phyloP scores from a whole-genome alignment of 64 coral and sea anemone genomes.

The Dendronephthya gigantea region DNA sequence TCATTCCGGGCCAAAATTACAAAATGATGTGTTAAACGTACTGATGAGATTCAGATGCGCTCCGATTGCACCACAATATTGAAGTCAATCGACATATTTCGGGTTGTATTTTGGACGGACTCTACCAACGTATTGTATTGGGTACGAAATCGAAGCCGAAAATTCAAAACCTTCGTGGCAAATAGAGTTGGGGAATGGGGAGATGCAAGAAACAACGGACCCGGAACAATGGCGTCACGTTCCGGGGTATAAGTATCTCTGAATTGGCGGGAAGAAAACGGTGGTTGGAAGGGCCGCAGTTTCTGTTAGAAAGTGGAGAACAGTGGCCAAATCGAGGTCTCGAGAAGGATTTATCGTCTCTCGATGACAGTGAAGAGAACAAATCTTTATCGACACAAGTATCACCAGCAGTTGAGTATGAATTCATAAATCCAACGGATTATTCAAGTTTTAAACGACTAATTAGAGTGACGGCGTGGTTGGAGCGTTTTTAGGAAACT shows the following conservation, averaged over 20 bases:
- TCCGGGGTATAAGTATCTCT: slow-evolving; percentile 14
- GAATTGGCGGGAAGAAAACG: not conserved
- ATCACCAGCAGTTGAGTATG: not conserved
- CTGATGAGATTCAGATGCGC: slow-evolving; percentile 34
- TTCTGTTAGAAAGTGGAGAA: not conserved
- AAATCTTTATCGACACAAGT: not conserved
- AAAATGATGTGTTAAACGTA: slow-evolving; percentile 23
- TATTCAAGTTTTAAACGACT: not conserved
- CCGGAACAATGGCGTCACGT: not conserved
- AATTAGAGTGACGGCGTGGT: not conserved
- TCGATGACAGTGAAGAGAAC: not conserved
- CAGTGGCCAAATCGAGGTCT: not conserved
- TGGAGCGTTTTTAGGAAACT: not conserved
- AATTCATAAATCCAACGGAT: not conserved
- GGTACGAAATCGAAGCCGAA: slow-evolving; percentile 24
- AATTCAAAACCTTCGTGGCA: slow-evolving; percentile 27
- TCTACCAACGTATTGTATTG: slow-evolving; percentile 42
- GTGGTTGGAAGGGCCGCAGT: not conserved
- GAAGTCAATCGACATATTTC: not conserved
- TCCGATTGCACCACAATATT: slow-evolving; percentile 24
- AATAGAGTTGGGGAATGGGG: slow-evolving; percentile 23
- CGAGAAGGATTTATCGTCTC: not conserved
- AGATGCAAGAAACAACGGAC: not conserved
- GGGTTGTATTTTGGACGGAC: slow-evolving; percentile 35
- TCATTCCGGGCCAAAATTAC: slow-evolving; percentile 29